Conservation (phyloP, 2,888 invertebrate species). For the Tetramorium bicarinatum region DNA sequence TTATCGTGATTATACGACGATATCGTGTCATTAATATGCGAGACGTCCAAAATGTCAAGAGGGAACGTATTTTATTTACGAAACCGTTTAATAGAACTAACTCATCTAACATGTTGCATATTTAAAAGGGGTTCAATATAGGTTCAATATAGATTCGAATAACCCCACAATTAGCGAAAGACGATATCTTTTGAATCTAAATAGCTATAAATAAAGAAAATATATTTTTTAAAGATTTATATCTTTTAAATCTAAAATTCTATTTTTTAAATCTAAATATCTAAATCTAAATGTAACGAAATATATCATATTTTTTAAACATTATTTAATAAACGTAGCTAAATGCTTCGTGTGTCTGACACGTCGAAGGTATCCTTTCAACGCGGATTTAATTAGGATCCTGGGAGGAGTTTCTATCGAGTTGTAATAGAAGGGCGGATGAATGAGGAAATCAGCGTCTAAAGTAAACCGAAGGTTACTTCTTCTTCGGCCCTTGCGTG, state of each 20-base stretch:
- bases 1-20: constrained; percentile 20
- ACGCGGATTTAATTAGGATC: constrained; percentile 61
- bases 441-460: constrained; percentile 37
- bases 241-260: neutral
- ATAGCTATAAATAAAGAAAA: too few relatives aligned
- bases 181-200: neutral
- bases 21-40: constrained; percentile 4
- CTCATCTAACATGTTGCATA: neutral
- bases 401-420: constrained; percentile 30
- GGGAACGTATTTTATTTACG: neutral
- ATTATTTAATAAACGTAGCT: constrained; percentile 5
- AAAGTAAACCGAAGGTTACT: constrained; percentile 28
- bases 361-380: constrained; percentile 30
- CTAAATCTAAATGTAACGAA: too few relatives aligned
- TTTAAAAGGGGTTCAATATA: too few relatives aligned
- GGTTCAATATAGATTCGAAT: neutral
- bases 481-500: constrained; percentile 16
- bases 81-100: neutral
- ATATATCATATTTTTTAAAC: too few relatives aligned
- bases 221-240: neutral
- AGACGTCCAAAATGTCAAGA: constrained; percentile 8
- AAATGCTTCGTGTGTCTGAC: neutral
- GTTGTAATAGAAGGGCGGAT: constrained; percentile 31
- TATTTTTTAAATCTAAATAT: too few relatives aligned
- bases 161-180: neutral